Percentiles rank a stretch among this genome's conserved stretches.
phyloP scores from a whole-genome alignment of 2,113 vertebrate genomes.

The Meles meles region DNA sequence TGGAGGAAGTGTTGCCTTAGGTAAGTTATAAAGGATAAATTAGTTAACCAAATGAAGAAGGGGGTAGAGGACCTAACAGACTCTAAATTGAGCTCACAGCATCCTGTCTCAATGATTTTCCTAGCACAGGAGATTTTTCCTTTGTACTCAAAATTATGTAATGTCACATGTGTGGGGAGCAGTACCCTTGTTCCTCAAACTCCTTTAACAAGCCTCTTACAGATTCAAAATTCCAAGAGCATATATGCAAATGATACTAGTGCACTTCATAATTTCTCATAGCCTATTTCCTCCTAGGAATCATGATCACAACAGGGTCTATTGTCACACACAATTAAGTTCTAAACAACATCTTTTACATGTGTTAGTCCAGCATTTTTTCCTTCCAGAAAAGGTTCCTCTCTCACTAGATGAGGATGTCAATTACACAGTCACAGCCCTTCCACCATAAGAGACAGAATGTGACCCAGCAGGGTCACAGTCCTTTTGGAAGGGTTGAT shows the following conservation, averaged over 20 bases:
- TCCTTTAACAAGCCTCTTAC: neutral
- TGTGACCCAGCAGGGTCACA: neutral
- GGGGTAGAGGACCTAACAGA: neutral
- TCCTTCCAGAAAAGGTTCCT: neutral
- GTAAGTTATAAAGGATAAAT: neutral
- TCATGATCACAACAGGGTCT: neutral
- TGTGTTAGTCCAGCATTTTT: neutral
- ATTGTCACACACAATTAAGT: neutral
- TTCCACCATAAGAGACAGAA: neutral
- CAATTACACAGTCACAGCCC: neutral
- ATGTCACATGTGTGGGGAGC: neutral
- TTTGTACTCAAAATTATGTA: neutral
- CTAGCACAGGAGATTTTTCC: neutral
- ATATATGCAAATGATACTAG: neutral
- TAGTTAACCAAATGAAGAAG: neutral
- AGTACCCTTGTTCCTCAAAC: neutral
- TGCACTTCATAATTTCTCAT: neutral
- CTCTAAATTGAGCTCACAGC: neutral
- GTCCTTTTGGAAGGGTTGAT: neutral
- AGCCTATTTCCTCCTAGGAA: neutral
- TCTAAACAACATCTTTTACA: neutral
- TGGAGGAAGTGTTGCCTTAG: neutral
- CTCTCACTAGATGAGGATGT: neutral
- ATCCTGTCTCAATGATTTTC: neutral
- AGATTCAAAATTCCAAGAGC: neutral